Evolutionary conservation across 2,113 vertebrate species (phyloP).

Genomic region (Ciconia stormi): DNA sequence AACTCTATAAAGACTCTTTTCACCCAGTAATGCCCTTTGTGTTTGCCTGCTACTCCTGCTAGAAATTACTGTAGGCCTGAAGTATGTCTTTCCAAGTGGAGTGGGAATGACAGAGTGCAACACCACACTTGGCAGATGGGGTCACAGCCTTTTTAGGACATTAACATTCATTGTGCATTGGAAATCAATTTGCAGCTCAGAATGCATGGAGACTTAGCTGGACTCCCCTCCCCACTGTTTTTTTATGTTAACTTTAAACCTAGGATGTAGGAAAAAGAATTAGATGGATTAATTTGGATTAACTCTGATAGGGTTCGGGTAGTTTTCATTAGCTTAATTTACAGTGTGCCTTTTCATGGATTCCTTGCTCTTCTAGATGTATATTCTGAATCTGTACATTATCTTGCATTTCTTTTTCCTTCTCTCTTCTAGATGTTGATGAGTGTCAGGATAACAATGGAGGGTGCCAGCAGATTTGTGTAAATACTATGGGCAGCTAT

Average conservation of each 20-base stretch:
- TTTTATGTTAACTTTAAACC: background rate
- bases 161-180: conserved; percentile 18
- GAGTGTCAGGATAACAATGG: conserved; percentile 96
- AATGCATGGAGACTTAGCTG: background rate
- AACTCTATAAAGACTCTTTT: conserved; percentile 67
- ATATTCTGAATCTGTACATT: background rate
- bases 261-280: background rate
- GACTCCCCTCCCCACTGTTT: background rate
- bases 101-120: conserved; percentile 56
- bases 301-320: background rate
- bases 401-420: background rate
- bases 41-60: conserved; percentile 57
- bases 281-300: conserved; percentile 7
- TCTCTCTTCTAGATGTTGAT: conserved; percentile 84
- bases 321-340: background rate
- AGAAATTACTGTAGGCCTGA: conserved; percentile 46
- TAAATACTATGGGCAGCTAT: conserved; percentile 98
- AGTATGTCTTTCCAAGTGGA: conserved; percentile 28
- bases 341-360: background rate
- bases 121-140: conserved; percentile 33
- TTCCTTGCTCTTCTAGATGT: background rate
- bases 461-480: conserved; percentile 95
- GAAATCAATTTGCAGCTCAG: conserved; percentile 42
- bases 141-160: conserved; percentile 38
- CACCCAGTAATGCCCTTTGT: conserved; percentile 62